Evolutionary conservation across 1,140 invertebrate species (phyloP).

Genomic region (silkworm (Bombyx mori)): DNA sequence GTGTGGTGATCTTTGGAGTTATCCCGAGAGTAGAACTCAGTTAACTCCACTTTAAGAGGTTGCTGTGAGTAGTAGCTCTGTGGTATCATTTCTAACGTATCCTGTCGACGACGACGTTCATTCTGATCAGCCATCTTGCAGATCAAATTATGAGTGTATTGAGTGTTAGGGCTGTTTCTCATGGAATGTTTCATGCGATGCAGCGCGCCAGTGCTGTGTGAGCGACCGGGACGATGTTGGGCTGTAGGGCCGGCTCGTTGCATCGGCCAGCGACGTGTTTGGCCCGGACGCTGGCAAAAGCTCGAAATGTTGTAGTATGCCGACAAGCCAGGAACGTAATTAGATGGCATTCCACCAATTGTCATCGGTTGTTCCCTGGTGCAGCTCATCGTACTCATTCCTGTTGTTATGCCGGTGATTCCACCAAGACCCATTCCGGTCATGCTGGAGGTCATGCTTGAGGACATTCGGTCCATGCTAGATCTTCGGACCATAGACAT

Average conservation of each 20-base stretch:
- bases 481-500: conserved; percentile 50
- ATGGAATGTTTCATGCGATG: conserved; percentile 62
- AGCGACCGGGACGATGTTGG: conserved; percentile 60
- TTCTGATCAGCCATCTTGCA: conserved; percentile 67
- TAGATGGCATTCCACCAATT: conserved; percentile 65
- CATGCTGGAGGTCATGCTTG: conserved; percentile 69
- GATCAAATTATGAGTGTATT: conserved; percentile 65
- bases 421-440: conserved; percentile 67
- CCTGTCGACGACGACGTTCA: conserved; percentile 65
- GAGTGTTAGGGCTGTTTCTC: conserved; percentile 63
- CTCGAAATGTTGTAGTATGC: conserved; percentile 66
- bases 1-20: conserved; percentile 79
- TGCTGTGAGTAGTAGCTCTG: conserved; percentile 69
- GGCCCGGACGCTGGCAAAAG: conserved; percentile 64
- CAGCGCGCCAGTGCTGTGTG: conserved; percentile 53
- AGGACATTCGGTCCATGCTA: conserved; percentile 66
- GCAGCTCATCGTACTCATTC: conserved; percentile 56
- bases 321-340: conserved; percentile 65
- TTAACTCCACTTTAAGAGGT: conserved; percentile 73
- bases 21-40: conserved; percentile 76
- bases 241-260: conserved; percentile 63
- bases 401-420: conserved; percentile 58
- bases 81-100: conserved; percentile 64
- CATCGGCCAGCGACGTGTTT: conserved; percentile 63
- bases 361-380: conserved; percentile 63